These are phyloP conservation scores for Pogonophryne albipinna DNA, from an alignment of 2,797 vertebrate genomes.

Conservation along the genomic window DNA sequence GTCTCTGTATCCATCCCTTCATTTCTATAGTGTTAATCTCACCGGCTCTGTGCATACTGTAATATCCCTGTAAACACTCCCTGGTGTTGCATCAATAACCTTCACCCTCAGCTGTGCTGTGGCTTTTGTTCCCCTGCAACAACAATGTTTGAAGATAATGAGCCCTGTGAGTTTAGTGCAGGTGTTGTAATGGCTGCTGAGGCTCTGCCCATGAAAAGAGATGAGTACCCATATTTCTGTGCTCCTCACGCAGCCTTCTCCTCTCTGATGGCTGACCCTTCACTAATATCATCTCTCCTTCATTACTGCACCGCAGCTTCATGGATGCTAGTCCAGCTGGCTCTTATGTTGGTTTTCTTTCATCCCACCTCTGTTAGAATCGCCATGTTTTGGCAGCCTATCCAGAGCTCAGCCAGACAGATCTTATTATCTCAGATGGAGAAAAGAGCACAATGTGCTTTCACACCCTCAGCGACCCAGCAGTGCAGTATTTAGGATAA, in stretches of 20 bases:
- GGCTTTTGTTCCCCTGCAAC: constrained; percentile 45
- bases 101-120: constrained; percentile 33
- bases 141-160: constrained; percentile 53
- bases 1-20: constrained; percentile 21
- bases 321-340: constrained; percentile 22
- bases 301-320: constrained; percentile 45
- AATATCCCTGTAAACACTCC: constrained; percentile 46
- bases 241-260: constrained; percentile 32
- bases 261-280: constrained; percentile 35
- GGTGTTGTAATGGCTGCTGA: constrained; percentile 45
- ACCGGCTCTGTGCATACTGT: constrained; percentile 31
- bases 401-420: constrained; percentile 33
- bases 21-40: constrained; percentile 42
- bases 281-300: constrained; percentile 33
- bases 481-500: constrained; percentile 28
- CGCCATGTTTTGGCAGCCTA: constrained; percentile 15
- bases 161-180: constrained; percentile 40
- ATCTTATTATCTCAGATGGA: constrained; percentile 61
- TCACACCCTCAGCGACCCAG: constrained; percentile 5
- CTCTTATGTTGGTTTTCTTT: constrained; percentile 58
- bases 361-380: constrained; percentile 31
- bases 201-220: constrained; percentile 27
- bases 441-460: constrained; percentile 29
- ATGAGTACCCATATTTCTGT: constrained; percentile 33
- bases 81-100: constrained; percentile 42